Base-by-base conservation (phyloP, 1,140 invertebrate species). In the Pseudomyrmex flavicornis region DNA sequence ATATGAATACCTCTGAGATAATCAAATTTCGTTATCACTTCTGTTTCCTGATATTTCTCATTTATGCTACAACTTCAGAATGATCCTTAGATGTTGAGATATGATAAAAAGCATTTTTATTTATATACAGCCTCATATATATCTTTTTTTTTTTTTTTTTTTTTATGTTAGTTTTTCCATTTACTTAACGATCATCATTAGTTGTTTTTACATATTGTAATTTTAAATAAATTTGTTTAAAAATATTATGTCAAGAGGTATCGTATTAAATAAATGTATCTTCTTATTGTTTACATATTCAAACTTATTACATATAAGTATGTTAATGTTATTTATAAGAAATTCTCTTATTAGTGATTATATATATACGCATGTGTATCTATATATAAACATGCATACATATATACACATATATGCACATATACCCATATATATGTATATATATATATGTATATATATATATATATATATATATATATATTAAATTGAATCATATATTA, bases 21-120 rank as follows among this genome's bases (percentile, higher is more conserved):
- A 58, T 69, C 44, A 69, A 70, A 82, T 77, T 61, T 35, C 0
- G 35, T 35, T 35, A 80, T 7, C 13, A 46, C 8, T 73, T 77
- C 52, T 2, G 0, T 35, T 9, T 85, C 62, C 44, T 73, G 44
- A 69, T 84, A 62, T n/a, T 3, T 20, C 17, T 20, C 59, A 61
- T 12, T 84, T 85, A 77, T 59, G 61, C 26, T 82, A 54, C 75
- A 88, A 87, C 66, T 84, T 88, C 44, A 70, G 75, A 77, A 66
- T 76, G 82, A 52, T 86, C 26, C 70, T 69, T 86, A 80, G 68
- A 77, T 82, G 35, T 35, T 70, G 69, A 88, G 46, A 75, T 88
- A 68, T 75, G 68, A 82, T 74, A 59, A 63, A 75, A 85, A 90
- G 85, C 86, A 90, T 76, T 85, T 91, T 35, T 35, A 91, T 91